phyloP scores from a whole-genome alignment of 2,888 invertebrate species.

The Volucella bombylans region DNA sequence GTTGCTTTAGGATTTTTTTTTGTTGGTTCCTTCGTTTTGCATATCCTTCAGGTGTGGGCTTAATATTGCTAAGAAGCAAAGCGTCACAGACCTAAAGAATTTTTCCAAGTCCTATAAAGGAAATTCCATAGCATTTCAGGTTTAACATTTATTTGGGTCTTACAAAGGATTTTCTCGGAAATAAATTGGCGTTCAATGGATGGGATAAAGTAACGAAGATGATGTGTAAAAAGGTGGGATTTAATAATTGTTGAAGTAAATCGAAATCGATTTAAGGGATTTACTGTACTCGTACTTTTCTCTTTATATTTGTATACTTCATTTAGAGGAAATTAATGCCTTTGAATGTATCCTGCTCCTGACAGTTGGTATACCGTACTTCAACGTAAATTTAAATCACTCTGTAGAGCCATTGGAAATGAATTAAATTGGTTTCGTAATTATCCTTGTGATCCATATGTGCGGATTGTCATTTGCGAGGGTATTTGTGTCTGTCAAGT shows the following conservation, averaged over 20 bases:
- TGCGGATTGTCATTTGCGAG: constrained; percentile 21
- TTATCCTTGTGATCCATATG: constrained; percentile 35
- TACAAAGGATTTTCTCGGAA: constrained; percentile 5
- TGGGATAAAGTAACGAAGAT: constrained; percentile 26
- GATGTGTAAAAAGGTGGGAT: constrained; percentile 4
- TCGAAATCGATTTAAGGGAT: constrained; percentile 33
- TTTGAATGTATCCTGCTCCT: constrained; percentile 42
- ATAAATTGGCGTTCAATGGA: constrained; percentile 52
- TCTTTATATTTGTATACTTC: not conserved
- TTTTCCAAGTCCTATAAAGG: not conserved
- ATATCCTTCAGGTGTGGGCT: not conserved
- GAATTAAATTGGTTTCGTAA: constrained; percentile 50
- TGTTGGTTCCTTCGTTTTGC: constrained; percentile 4
- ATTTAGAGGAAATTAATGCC: constrained; percentile 59
- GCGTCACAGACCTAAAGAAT: constrained; percentile 6
- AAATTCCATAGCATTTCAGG: constrained; percentile 31
- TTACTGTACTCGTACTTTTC: not conserved
- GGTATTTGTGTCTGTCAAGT: constrained; percentile 12
- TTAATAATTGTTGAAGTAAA: constrained; percentile 16
- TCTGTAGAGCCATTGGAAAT: constrained; percentile 22
- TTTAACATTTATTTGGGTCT: constrained; percentile 36
- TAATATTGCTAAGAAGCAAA: not conserved
- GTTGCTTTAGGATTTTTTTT: constrained; percentile 23
- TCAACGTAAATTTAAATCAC: constrained; percentile 22
- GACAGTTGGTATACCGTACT: constrained; percentile 27